phyloP scores from a whole-genome alignment of 2,113 vertebrate species.

The Anoura caudifer region DNA sequence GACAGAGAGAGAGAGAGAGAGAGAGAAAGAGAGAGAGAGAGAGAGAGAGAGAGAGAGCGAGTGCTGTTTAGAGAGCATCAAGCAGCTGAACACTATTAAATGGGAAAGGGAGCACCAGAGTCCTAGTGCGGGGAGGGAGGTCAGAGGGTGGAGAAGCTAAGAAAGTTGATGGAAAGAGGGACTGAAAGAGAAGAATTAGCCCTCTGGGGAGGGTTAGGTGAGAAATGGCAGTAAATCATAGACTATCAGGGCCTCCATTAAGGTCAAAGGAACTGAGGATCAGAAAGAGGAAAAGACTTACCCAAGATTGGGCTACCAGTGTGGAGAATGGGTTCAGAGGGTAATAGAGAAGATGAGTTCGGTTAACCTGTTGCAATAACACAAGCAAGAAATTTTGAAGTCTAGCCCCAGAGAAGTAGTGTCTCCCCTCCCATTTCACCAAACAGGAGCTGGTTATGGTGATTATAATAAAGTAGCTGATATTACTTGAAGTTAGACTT shows the following conservation, averaged over 20 bases:
- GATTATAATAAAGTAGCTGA: neutral
- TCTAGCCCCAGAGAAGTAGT: neutral
- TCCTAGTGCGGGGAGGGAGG: neutral
- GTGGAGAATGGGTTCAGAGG: neutral
- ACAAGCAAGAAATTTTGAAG: constrained; percentile 2
- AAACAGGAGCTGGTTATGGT: neutral
- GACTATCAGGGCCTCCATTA: neutral
- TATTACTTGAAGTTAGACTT: neutral
- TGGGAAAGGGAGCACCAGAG: neutral
- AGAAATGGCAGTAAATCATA: neutral
- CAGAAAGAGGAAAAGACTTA: constrained; percentile 21
- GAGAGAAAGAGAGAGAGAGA: neutral
- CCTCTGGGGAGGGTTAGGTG: neutral
- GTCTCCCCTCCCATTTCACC: neutral
- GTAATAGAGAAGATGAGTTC: neutral
- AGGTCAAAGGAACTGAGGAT: neutral
- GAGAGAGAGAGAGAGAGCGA: neutral
- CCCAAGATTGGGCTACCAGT: neutral
- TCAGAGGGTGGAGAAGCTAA: neutral
- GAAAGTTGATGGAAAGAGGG: neutral
- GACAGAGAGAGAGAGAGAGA: neutral
- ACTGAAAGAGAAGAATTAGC: neutral
- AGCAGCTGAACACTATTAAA: constrained; percentile 8
- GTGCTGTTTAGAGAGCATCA: neutral
- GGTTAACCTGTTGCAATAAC: neutral